A percentile compares a stretch with the other conserved stretches of the same genome.
phyloP scores from a whole-genome alignment of 2,797 vertebrate species.

The Malurus leucopterus region DNA sequence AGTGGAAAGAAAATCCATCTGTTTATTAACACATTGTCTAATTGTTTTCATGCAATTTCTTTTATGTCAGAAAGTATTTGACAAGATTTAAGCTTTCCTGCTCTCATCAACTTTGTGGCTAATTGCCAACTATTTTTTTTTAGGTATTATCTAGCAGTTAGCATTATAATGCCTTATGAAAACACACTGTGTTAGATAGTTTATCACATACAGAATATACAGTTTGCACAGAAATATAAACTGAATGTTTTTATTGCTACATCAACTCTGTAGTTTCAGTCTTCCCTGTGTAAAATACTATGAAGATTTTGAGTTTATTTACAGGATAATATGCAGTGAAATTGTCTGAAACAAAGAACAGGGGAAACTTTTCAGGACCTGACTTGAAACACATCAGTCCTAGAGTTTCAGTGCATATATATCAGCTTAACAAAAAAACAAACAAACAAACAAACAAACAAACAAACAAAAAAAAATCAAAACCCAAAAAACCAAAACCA shows the following conservation, averaged over 20 bases:
- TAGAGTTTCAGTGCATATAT: neutral
- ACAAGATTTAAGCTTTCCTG: neutral
- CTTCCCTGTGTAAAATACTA: neutral
- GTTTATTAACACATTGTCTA: neutral
- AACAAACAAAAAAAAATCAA: neutral
- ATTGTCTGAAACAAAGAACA: neutral
- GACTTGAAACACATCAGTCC: neutral
- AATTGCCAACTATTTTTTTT: neutral
- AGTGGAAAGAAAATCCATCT: neutral
- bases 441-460: no score
- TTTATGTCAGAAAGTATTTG: neutral
- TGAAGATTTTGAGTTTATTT: neutral
- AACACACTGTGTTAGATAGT: neutral
- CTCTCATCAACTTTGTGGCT: neutral
- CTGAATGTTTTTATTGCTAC: neutral
- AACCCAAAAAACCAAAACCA: no score
- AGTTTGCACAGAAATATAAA: neutral
- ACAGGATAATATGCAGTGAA: neutral
- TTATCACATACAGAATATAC: neutral
- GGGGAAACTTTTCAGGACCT: neutral
- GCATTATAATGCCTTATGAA: neutral
- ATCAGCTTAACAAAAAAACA: neutral
- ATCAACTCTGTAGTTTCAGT: neutral
- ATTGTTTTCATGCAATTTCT: neutral
- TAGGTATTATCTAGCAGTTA: neutral